A percentile compares a stretch with the other conserved stretches of the same genome.
Evolutionary conservation across 2,888 invertebrate genomes (phyloP).

Genomic region (Eugnorisma glareosa): DNA sequence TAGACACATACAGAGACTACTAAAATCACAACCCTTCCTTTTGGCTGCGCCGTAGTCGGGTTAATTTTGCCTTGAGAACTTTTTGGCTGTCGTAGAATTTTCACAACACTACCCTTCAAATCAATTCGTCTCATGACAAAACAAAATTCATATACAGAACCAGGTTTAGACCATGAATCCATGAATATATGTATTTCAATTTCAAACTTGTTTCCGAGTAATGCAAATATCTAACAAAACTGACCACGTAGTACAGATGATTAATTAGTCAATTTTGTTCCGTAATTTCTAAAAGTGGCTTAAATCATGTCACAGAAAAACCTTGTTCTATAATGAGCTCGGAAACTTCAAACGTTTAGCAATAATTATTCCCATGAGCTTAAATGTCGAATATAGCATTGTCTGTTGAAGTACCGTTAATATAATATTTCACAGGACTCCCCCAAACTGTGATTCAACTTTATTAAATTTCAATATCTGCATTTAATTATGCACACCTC

Average conservation of each 20-base stretch:
- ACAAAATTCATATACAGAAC: background rate
- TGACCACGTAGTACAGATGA: background rate
- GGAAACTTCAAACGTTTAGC: background rate
- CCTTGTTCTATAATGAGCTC: background rate
- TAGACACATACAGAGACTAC: too few relatives aligned
- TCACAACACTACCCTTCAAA: background rate
- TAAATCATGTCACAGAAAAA: background rate
- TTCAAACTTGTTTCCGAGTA: background rate
- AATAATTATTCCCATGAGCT: slow-evolving; percentile 10
- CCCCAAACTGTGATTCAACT: slow-evolving; percentile 72
- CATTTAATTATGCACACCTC: slow-evolving; percentile 70
- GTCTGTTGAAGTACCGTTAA: slow-evolving; percentile 43
- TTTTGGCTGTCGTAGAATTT: background rate
- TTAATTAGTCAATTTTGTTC: background rate
- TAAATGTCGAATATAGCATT: slow-evolving; percentile 6
- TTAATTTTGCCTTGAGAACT: too few relatives aligned
- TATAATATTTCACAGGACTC: slow-evolving; percentile 61
- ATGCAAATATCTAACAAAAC: background rate
- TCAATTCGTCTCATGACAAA: background rate
- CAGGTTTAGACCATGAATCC: background rate
- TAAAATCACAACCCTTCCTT: too few relatives aligned
- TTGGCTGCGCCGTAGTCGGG: too few relatives aligned
- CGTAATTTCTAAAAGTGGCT: too few relatives aligned
- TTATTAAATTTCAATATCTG: slow-evolving; percentile 46
- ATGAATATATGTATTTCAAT: too few relatives aligned